Conservation (phyloP, 2,797 vertebrate species). For the Sus cebifrons region DNA sequence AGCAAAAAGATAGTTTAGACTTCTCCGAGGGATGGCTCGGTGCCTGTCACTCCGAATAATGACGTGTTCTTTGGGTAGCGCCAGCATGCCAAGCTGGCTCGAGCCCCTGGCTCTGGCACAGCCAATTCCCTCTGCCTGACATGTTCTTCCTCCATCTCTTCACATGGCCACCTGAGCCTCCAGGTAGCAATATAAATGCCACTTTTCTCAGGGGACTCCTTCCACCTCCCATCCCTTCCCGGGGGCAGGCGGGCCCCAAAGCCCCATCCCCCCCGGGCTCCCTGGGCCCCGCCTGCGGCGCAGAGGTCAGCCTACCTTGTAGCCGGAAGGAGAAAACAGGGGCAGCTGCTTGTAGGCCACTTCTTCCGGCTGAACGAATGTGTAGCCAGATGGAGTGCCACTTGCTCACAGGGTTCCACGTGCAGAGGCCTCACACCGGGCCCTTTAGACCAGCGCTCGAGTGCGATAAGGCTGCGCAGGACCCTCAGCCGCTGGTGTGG, state of each 20-base stretch:
- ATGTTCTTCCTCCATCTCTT: not conserved
- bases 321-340: not conserved
- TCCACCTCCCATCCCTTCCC: not conserved
- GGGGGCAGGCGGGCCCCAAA: not conserved
- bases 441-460: not conserved
- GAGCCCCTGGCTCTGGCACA: not conserved
- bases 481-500: not conserved
- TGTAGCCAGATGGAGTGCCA: not conserved
- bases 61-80: not conserved
- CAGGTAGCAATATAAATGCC: not conserved
- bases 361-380: not conserved
- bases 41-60: not conserved
- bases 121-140: not conserved
- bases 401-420: not conserved
- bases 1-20: not conserved
- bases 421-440: not conserved
- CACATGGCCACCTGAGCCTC: not conserved
- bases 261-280: not conserved
- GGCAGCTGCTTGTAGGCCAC: not conserved
- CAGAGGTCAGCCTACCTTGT: not conserved
- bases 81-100: not conserved
- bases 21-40: not conserved
- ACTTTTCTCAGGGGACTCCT: not conserved
- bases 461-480: not conserved
- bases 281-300: not conserved